These are phyloP conservation scores for Felis catus DNA, from an alignment of 2,113 vertebrate genomes.

Conservation along the genomic window F.catus_Fca126_mat1.0 CM031418.1:140673501-140674000, in stretches of 20 bases:
- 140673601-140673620: fast-evolving
- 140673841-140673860: no score
- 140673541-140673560: fast-evolving
- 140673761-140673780: background rate
- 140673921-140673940: background rate
- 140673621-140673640: background rate
- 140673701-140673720: fast-evolving
- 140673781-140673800: background rate
- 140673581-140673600: fast-evolving
- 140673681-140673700: no score
- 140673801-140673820: background rate
- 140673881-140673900: background rate
- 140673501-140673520: fast-evolving
- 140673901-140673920: background rate
- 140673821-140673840: no score
- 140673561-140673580: fast-evolving
- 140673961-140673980: background rate
- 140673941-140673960: background rate
- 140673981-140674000: background rate
- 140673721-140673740: fast-evolving
- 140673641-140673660: fast-evolving
- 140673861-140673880: fast-evolving
- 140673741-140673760: fast-evolving
- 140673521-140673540: fast-evolving
- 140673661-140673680: fast-evolving